phyloP scores from a whole-genome alignment of 2,888 invertebrate species.

The Noctua comes region DNA sequence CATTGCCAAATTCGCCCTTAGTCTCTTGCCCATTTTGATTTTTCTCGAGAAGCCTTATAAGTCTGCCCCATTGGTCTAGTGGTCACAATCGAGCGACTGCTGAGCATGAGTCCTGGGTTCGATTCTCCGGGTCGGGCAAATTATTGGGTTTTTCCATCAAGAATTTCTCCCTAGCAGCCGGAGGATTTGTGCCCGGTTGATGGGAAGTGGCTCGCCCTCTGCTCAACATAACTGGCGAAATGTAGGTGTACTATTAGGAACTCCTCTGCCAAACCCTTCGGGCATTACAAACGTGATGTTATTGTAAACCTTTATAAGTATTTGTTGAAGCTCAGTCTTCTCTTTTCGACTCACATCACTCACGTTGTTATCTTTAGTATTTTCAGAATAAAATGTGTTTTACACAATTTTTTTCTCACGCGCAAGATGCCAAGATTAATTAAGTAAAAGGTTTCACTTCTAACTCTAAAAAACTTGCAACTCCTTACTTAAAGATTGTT shows the following conservation, averaged over 20 bases:
- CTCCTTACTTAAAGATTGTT: not conserved
- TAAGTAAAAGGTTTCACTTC: not conserved
- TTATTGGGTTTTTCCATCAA: no score
- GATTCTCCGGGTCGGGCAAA: no score
- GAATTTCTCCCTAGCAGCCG: no score
- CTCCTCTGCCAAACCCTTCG: no score
- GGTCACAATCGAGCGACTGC: no score
- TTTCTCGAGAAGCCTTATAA: not conserved
- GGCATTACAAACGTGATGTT: not conserved
- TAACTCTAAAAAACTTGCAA: not conserved
- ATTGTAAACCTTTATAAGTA: not conserved
- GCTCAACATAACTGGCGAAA: no score
- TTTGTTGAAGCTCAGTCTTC: not conserved
- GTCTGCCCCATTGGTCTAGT: not conserved
- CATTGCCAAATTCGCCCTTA: not conserved
- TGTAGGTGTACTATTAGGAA: no score
- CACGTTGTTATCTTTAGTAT: not conserved
- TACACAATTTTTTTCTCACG: not conserved
- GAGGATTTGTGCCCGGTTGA: no score
- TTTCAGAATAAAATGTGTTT: not conserved
- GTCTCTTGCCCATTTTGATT: not conserved
- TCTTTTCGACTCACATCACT: not conserved
- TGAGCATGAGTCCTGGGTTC: no score
- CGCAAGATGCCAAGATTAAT: not conserved
- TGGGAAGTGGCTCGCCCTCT: no score